Base-by-base conservation (phyloP, 2,797 vertebrate genomes). In the Ctenochaetus hawaiiensis region DNA sequence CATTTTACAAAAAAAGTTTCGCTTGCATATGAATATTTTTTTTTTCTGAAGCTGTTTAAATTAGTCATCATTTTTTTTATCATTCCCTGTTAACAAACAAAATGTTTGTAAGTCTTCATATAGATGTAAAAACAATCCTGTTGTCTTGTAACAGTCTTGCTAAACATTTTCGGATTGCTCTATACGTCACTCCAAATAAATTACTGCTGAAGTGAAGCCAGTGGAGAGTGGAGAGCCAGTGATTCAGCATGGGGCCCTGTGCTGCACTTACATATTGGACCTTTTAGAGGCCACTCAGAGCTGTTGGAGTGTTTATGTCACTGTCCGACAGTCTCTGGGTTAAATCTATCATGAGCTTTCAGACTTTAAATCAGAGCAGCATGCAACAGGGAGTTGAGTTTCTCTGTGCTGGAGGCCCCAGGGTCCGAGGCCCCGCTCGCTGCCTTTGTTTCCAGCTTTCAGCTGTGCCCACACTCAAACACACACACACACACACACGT, bases 381-480 rank as follows among this genome's bases (percentile, higher is more conserved):
- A 61, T 84, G 81, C 81, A 88, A 80, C 80, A 73, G 75, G 78
- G 80, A 86, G 67, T 86, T 72, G 67, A 79, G 84, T 90, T 89
- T 85, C 81, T 69, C 63, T 69, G 72, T 20, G 67, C 81, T 57
- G 78, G 83, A 81, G 84, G 86, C 83, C 78, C 58, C 2, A 39
- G 67, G 78, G 77, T 83, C 77, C 56, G 4, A 69, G 72, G 71
- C 77, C 57, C 76, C 39, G 54, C 78, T 85, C 26, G 5, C 59
- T 82, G 76, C 72, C 67, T 92, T 92, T 93, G 90, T 92, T 80
- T 87, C 71, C 75, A 79, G 57, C 72, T 80, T 58, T 81, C 67
- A 78, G 63, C 22, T 59, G 16, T 72, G 63, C 78, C 41, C 47
- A 54, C 65, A 58, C 51, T 22, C 61, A 67, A 17, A 65, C 14